Conservation (phyloP, 2,888 invertebrate genomes). For the Amaurobius ferox region DNA sequence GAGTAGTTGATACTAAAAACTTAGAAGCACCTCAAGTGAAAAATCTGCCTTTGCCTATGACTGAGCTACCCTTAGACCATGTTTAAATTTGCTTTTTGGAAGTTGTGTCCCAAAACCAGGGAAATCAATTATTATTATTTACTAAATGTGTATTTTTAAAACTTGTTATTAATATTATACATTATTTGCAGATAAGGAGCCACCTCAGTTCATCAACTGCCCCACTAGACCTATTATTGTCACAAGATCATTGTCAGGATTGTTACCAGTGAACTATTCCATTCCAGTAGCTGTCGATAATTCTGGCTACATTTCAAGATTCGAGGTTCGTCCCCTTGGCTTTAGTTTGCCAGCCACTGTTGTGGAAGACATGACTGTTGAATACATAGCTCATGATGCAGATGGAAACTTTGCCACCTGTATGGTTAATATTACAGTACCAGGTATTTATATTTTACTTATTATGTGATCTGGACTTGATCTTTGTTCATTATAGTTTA, state of each 20-base stretch:
- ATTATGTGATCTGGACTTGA: no score
- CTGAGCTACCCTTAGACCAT: no score
- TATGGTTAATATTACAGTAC: constrained; percentile 95
- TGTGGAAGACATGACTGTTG: constrained; percentile 93
- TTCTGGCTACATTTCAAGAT: constrained; percentile 93
- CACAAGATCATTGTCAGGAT: constrained; percentile 89
- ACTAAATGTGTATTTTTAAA: no score
- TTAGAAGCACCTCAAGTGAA: no score
- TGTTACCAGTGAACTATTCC: constrained; percentile 92
- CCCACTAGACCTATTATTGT: constrained; percentile 94
- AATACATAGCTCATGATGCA: constrained; percentile 97
- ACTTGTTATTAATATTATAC: no score
- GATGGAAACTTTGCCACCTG: constrained; percentile 98
- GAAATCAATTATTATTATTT: no score
- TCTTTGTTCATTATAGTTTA: no score
- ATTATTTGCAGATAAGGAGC: constrained; percentile 87
- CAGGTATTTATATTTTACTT: no score
- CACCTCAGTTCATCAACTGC: constrained; percentile 97
- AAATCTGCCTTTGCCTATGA: no score
- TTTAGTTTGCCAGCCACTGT: constrained; percentile 92
- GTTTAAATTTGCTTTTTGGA: no score
- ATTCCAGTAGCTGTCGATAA: constrained; percentile 97
- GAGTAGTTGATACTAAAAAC: no score
- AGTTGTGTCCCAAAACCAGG: no score
- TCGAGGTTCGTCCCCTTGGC: constrained; percentile 93